phyloP scores from a whole-genome alignment of 2,113 vertebrate genomes.

The Shinisaurus crocodilurus region DNA sequence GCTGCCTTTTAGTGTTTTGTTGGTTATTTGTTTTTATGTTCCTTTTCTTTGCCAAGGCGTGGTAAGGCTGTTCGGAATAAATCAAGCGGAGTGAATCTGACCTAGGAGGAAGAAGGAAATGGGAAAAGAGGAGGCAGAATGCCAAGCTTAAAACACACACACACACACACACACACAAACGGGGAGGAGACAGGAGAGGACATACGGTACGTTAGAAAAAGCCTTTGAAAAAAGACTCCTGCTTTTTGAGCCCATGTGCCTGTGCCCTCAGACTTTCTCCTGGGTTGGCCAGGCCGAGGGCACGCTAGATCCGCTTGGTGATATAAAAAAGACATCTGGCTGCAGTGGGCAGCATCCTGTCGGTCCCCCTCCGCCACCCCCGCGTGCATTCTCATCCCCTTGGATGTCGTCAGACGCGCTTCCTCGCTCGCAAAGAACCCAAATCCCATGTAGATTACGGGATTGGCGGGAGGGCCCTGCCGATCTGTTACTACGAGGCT shows the following conservation, averaged over 20 bases:
- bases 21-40: neutral
- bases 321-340: constrained; percentile 42
- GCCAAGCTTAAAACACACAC: too few relatives aligned
- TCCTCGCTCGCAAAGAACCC: constrained; percentile 36
- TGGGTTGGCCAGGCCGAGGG: neutral
- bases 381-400: neutral
- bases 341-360: neutral
- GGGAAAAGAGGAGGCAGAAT: too few relatives aligned
- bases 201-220: too few relatives aligned
- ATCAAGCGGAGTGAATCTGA: neutral
- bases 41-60: neutral
- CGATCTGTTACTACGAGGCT: constrained; percentile 63
- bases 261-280: too few relatives aligned
- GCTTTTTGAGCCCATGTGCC: too few relatives aligned
- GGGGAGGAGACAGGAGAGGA: too few relatives aligned
- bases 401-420: constrained; percentile 24
- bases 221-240: too few relatives aligned
- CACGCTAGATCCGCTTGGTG: constrained; percentile 6
- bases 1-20: neutral
- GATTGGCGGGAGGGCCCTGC: constrained; percentile 51
- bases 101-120: too few relatives aligned
- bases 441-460: constrained; percentile 56
- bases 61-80: neutral
- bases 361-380: neutral
- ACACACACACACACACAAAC: too few relatives aligned